A percentile compares a stretch with the other conserved stretches of the same genome.
phyloP scores from a whole-genome alignment of 2,113 vertebrate genomes.

The Plectropomus leopardus region DNA sequence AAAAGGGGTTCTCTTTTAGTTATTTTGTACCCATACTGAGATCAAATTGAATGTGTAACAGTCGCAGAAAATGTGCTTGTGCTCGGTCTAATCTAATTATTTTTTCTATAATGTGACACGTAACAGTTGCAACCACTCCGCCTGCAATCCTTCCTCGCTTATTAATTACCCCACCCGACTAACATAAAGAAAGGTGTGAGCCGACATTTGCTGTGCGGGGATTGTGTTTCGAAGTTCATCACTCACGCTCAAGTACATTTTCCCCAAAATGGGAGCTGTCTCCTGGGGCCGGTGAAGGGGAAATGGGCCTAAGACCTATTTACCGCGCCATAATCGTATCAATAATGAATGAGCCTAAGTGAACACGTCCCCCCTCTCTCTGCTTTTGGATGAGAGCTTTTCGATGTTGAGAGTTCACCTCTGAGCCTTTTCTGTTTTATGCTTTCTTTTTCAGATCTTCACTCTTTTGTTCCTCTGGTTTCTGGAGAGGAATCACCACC shows the following conservation, averaged over 20 bases:
- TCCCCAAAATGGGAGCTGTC: conserved; percentile 64
- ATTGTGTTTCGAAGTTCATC: conserved; percentile 68
- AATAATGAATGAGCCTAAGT: conserved; percentile 81
- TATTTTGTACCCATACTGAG: background rate
- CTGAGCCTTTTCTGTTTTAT: conserved; percentile 23
- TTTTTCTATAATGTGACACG: conserved; percentile 11
- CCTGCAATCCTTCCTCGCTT: conserved; percentile 40
- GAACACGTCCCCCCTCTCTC: conserved; percentile 54
- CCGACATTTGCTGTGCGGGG: conserved; percentile 39
- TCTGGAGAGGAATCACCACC: conserved; percentile 1
- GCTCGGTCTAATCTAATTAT: background rate
- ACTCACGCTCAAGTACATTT: conserved; percentile 40
- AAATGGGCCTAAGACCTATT: conserved; percentile 78
- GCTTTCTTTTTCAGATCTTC: conserved; percentile 14
- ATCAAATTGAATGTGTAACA: conserved; percentile 1
- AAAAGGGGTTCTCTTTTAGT: background rate
- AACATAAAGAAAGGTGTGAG: conserved; percentile 50
- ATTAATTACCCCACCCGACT: conserved; percentile 57
- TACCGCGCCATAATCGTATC: conserved; percentile 80
- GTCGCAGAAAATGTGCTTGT: conserved; percentile 13
- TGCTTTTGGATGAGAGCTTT: conserved; percentile 76
- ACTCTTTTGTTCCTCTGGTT: background rate
- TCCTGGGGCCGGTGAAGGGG: conserved; percentile 56
- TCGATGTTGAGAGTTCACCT: conserved; percentile 56
- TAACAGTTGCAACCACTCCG: conserved; percentile 12